phyloP scores from a whole-genome alignment of 2,888 invertebrate species.

The Archaeoteleia sp. region DNA sequence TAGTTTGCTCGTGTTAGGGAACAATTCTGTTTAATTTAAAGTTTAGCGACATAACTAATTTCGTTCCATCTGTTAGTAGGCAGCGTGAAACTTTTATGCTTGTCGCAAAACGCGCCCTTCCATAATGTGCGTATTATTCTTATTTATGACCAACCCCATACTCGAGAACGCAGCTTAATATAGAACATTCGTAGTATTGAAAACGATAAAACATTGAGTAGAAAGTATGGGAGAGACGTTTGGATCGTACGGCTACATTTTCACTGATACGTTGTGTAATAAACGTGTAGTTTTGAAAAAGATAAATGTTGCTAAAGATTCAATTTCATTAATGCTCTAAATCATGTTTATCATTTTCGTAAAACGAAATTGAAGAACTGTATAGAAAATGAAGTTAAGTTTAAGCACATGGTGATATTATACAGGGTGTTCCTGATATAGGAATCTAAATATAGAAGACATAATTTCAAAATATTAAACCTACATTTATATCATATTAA shows the following conservation, averaged over 20 bases:
- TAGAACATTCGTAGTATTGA: slow-evolving; percentile 29
- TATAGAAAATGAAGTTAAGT: no score
- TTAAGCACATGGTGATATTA: no score
- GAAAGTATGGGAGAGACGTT: slow-evolving; percentile 13
- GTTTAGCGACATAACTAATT: slow-evolving; percentile 29
- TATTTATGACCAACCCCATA: slow-evolving; percentile 33
- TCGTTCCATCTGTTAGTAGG: slow-evolving; percentile 39
- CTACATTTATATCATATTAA: no score
- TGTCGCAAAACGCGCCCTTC: slow-evolving; percentile 34
- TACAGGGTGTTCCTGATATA: no score
- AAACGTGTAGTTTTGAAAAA: slow-evolving; percentile 9
- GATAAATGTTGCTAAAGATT: slow-evolving; percentile 17
- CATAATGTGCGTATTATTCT: slow-evolving; percentile 38
- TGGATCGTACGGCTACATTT: slow-evolving; percentile 8
- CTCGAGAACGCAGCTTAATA: slow-evolving; percentile 25
- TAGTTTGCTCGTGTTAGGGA: neutral
- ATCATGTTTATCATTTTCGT: no score
- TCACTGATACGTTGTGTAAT: neutral
- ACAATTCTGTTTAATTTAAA: slow-evolving; percentile 12
- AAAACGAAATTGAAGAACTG: no score
- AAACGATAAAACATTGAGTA: slow-evolving; percentile 34
- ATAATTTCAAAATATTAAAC: no score
- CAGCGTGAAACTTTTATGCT: slow-evolving; percentile 54
- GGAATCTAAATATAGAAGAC: no score
- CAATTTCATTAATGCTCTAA: slow-evolving; percentile 14